Conservation (phyloP, 2,797 vertebrate genomes). For the Bradypodion ventrale region DNA sequence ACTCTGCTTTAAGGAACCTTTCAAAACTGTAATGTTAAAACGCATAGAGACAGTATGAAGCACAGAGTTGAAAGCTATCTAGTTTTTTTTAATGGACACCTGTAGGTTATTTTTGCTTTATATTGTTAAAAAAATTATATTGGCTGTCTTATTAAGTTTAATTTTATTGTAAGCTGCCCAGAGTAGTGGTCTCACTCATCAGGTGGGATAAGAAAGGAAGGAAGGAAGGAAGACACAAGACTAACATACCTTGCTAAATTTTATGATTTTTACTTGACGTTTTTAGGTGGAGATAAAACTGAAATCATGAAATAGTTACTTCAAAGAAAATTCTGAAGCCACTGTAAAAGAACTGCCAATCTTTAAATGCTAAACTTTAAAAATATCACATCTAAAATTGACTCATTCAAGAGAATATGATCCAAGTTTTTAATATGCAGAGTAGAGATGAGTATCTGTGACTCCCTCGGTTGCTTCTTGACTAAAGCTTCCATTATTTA, state of each 20-base stretch:
- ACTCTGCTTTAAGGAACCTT: not conserved
- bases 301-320: not conserved
- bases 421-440: not conserved
- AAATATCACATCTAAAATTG: not conserved
- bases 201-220: too few species aligned
- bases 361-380: not conserved
- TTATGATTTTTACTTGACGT: not conserved
- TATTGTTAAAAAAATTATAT: too few species aligned
- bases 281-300: not conserved
- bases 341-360: constrained; percentile 18
- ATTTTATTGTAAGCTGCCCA: too few species aligned
- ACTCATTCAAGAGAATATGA: not conserved
- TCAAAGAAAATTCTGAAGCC: not conserved
- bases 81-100: too few species aligned
- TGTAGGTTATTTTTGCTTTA: too few species aligned
- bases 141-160: too few species aligned
- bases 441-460: not conserved
- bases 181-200: too few species aligned
- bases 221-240: not conserved
- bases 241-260: not conserved
- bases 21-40: not conserved
- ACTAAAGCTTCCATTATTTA: not conserved
- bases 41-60: not conserved
- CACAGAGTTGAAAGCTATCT: too few species aligned
- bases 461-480: not conserved